Evolutionary conservation across 2,888 invertebrate species (phyloP), one percentile per base, ranked within the genome.

Genomic region (Coleophora flavipennella): DNA sequence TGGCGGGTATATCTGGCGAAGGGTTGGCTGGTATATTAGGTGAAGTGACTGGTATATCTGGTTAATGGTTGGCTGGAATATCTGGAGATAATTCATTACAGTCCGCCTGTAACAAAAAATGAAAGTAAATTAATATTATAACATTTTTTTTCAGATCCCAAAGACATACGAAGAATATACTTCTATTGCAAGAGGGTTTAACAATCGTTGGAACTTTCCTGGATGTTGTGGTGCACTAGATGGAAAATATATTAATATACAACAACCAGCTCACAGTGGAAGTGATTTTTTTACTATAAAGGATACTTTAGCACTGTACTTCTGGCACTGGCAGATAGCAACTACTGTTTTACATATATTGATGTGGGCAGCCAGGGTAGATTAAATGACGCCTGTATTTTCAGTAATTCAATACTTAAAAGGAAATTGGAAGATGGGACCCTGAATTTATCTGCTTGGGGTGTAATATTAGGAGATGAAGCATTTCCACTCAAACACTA

Each of bases 171-270:
- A 39, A 39, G 33, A 39, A 28, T 34, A 29, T 33, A 33, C 26
- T 11, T 10, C 8, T 3, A 13, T 34, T 39, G 9, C 13, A 34
- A 29, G 31, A 8, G 31, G 14, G 7, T 37, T 14, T 13, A 31
- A 29, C 9, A 13, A 29, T 31, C 36, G 14, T 13, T 28, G 20
- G 20, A 20, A 20, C 20, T 20, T 20, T 20, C 20, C 20, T 20
- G 20, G n/a, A 20, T 20, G 20, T 20, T 20, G 20, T 6, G 20
- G 20, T 11, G 36, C 29, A 1, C 4, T 39, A 13, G 39, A 39
- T 11, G 34, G 39, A 34, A 39, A 39, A 11, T 33, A 39, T n/a
- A 13, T 39, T 28, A 33, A 28, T 13, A 34, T 39, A 39, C 28
- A 33, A 29, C 13, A 28, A 33, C 39, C 33, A 28, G 27, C 3